Conservation (phyloP, 1,140 invertebrate genomes). For the Piezodorus guildinii region DNA sequence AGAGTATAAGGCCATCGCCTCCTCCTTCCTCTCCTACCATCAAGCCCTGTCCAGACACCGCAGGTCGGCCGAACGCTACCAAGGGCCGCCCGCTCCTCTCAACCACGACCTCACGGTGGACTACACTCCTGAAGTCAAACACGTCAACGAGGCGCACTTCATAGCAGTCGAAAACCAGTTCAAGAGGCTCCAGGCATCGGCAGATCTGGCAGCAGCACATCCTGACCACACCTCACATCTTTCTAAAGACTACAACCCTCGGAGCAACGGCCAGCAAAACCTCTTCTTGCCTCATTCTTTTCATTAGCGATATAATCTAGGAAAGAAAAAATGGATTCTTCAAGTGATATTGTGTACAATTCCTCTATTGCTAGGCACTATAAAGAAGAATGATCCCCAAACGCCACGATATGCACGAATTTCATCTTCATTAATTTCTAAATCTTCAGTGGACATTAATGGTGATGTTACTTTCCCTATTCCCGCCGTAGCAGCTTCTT, state of each 20-base stretch:
- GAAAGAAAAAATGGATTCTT: too few species aligned
- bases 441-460: constrained; percentile 35
- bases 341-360: too few species aligned
- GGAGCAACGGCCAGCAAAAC: too few species aligned
- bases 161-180: constrained; percentile 27
- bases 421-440: too few species aligned
- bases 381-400: too few species aligned
- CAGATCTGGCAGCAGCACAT: constrained; percentile 12
- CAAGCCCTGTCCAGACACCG: too few species aligned
- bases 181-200: neutral
- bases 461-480: constrained; percentile 48
- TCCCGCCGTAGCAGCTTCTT: constrained; percentile 38
- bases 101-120: constrained; percentile 36
- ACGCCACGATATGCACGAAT: too few species aligned
- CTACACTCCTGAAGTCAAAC: constrained; percentile 42
- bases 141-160: constrained; percentile 40
- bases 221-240: constrained; percentile 10
- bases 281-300: constrained; percentile 8
- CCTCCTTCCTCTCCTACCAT: neutral
- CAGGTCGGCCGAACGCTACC: neutral
- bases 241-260: neutral
- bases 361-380: too few species aligned
- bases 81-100: constrained; percentile 8
- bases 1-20: constrained; percentile 29
- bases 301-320: too few species aligned